Percentiles rank a stretch among this genome's conserved stretches.
Evolutionary conservation across 30 jellyfish, hydroid and myxozoan species (phyloP).

Genomic region (Catostylus mosaicus): DNA sequence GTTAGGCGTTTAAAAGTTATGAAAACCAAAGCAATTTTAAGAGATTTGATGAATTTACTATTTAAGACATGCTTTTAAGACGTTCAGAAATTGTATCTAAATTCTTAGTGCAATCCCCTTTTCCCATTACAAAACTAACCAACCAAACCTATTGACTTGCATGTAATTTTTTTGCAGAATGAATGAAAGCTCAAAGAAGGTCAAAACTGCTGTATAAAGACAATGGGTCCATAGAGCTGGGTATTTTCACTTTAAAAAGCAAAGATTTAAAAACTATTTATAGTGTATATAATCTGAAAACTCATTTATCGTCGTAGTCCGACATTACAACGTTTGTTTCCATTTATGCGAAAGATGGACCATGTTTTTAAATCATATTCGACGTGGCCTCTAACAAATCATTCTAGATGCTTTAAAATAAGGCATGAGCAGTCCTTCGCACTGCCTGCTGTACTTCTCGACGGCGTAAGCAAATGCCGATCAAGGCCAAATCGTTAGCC

Average conservation of each 20-base stretch:
- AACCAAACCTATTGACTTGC: background rate
- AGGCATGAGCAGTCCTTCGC: no score
- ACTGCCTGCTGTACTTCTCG: no score
- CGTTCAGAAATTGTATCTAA: no score
- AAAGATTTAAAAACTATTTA: slow-evolving; percentile 37
- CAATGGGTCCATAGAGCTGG: slow-evolving; percentile 42
- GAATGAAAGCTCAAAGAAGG: slow-evolving; percentile 58
- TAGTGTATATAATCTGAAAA: slow-evolving; percentile 30
- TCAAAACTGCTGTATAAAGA: slow-evolving; percentile 67
- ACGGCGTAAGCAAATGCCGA: no score
- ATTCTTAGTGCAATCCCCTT: no score
- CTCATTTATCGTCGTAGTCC: background rate
- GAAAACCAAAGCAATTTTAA: no score
- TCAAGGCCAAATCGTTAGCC: no score
- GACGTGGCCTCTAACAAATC: background rate
- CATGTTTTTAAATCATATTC: background rate
- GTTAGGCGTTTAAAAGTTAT: no score
- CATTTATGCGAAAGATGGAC: background rate
- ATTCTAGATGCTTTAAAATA: no score
- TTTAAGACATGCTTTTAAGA: no score
- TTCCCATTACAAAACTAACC: no score
- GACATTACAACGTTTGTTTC: background rate
- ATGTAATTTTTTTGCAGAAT: slow-evolving; percentile 17
- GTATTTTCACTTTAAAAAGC: slow-evolving; percentile 54
- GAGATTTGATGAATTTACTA: no score